phyloP scores from a whole-genome alignment of 2,113 vertebrate species.

The Tychaedon coryphoeus region DNA sequence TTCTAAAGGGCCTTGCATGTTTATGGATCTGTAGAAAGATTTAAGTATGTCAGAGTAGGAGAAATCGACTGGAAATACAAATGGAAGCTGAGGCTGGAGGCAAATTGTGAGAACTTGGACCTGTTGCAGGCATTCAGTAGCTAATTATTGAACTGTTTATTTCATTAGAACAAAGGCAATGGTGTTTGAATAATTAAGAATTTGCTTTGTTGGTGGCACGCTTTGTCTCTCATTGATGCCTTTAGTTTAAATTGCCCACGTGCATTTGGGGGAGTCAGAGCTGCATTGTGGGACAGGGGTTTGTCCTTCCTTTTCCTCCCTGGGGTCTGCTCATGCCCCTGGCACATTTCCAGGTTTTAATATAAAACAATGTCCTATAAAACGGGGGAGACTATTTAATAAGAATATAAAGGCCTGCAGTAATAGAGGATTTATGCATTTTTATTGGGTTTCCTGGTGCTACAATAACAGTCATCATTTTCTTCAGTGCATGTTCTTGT shows the following conservation, averaged over 20 bases:
- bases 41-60: neutral
- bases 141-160: neutral
- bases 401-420: neutral
- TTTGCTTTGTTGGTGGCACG: neutral
- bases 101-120: neutral
- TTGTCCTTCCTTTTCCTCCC: neutral
- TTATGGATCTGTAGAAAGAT: neutral
- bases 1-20: neutral
- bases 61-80: neutral
- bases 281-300: fast-evolving
- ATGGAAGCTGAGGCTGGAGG: neutral
- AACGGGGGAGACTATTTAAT: neutral
- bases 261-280: neutral
- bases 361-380: neutral
- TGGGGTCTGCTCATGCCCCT: fast-evolving
- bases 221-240: neutral
- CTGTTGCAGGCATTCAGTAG: neutral
- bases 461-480: neutral
- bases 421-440: neutral
- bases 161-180: neutral
- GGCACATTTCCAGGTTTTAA: fast-evolving
- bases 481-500: neutral
- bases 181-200: neutral
- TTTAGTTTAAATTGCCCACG: fast-evolving
- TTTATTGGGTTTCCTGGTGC: neutral